Base-by-base conservation (phyloP, 2,797 vertebrate genomes). In the Sebastes minor region DNA sequence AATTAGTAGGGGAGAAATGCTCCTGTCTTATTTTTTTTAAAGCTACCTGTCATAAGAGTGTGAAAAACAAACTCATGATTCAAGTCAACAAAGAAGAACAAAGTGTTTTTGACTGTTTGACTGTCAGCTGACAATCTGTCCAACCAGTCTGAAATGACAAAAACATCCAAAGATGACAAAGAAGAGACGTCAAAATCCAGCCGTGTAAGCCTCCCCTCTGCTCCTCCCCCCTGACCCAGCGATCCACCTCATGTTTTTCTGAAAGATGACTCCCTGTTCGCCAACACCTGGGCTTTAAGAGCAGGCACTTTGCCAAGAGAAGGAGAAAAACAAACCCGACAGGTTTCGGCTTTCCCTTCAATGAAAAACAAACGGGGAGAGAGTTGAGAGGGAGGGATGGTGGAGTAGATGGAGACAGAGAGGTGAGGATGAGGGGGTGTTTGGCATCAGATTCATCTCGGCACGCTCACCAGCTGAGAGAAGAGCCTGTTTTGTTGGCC, bases 271-370 rank as follows among this genome's bases (percentile, higher is more conserved):
- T 90, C 88, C 42, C 22, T 71, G 38, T 60, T 86, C 61, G 13
- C 30, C 84, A 79, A 86, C 89, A 92, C 89, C 89, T 88, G 89
- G 75, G 64, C 81, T 93, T 86, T 74, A 71, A 91, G 83, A 83
- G 86, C 81, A 76, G 76, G 87, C 75, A 52, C 70, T 76, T 46
- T 16, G 81, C 87, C 85, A 88, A 62, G 73, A 88, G 83, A 81
- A 71, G 62, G 75, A 64, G 79, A 87, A 90, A 93, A 92, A 90
- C 88, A 89, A 85, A 84, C 66, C 77, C 1, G 3, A 71, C 87
- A 69, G 81, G 89, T 94, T 93, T 92, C 77, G 42, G 28, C 53
- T 89, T 88, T 90, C 89, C 55, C 38, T 71, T 79, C 18, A 38
- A 42, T 71, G 60, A 84, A 88, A 90, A 86, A 89, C 82, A 90